phyloP scores from a whole-genome alignment of 1,140 invertebrate species.

The Papilio polyxenes region DNA sequence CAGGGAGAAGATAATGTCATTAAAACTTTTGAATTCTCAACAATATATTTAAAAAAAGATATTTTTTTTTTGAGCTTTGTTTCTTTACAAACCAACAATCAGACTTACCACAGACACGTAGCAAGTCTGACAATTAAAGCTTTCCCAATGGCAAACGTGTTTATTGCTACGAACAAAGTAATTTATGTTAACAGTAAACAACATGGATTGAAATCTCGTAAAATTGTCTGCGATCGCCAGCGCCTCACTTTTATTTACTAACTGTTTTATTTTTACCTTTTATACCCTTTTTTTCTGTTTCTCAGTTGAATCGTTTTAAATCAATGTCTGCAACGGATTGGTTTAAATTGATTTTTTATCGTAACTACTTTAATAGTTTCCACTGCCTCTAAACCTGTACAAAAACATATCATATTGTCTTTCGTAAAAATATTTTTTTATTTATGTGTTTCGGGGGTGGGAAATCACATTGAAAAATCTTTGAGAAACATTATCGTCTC shows the following conservation, averaged over 20 bases:
- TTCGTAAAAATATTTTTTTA: too few species aligned
- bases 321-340: background rate
- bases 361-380: background rate
- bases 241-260: conserved; percentile 22
- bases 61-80: background rate
- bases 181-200: conserved; percentile 34
- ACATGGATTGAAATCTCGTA: conserved; percentile 35
- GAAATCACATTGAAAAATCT: too few species aligned
- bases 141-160: conserved; percentile 2
- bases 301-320: conserved; percentile 7
- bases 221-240: conserved; percentile 31
- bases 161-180: conserved; percentile 30
- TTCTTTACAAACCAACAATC: background rate
- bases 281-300: background rate
- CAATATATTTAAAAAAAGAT: background rate
- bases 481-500: too few species aligned
- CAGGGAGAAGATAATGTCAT: too few species aligned
- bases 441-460: too few species aligned
- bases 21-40: too few species aligned
- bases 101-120: background rate
- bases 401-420: too few species aligned
- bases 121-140: conserved; percentile 12
- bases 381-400: background rate
- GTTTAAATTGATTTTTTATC: background rate
- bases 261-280: conserved; percentile 16